Base-by-base conservation (phyloP, 2,888 invertebrate genomes). In the Aplocera efformata region DNA sequence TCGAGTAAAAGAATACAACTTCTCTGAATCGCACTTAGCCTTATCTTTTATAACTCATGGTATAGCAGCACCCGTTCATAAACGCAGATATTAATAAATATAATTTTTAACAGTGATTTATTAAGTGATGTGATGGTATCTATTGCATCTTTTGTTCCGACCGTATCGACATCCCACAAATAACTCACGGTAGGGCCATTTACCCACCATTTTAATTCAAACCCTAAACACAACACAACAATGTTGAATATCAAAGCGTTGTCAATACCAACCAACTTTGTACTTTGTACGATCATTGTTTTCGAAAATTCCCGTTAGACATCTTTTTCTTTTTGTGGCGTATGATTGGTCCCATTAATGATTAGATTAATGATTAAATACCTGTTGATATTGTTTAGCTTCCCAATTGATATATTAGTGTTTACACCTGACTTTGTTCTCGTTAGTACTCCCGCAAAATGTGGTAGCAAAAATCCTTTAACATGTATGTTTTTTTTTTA, bases 351-450 rank as follows among this genome's bases (percentile, higher is more conserved):
- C 64, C 68, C 65, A 72, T 35, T 79, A 73, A 58, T 67, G 68
- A 72, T 71, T 63, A 72, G 74, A 79, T 81, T 79, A 73, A 81
- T 79, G 74, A 77, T 68, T 53, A 67, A 61, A 51, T 55, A 57
- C 60, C 49, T 54, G 56, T 66, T 63, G 58, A 61, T 57, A 49
- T 58, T 51, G 53, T 56, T 58, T 10, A 0, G 10, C 23, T 11
- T n/a, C 1, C 7, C 20, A 9, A 26, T 33, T 33, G 17, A 26
- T 13, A 5, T 22, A 22, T 6, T 5, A 22, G n/a, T 28, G 17
- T 11, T 7, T 28, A 7, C 17, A 7, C 8, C 8, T 8, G 28
- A 3, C 13, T 28, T 13, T 13, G 6, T 2, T n/a, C n/a, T n/a
- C n/a, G n/a, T n/a, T n/a, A n/a, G n/a, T n/a, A n/a, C n/a, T n/a